Evolutionary conservation across 2,113 vertebrate genomes (phyloP).

Genomic region (Sorex araneus): DNA sequence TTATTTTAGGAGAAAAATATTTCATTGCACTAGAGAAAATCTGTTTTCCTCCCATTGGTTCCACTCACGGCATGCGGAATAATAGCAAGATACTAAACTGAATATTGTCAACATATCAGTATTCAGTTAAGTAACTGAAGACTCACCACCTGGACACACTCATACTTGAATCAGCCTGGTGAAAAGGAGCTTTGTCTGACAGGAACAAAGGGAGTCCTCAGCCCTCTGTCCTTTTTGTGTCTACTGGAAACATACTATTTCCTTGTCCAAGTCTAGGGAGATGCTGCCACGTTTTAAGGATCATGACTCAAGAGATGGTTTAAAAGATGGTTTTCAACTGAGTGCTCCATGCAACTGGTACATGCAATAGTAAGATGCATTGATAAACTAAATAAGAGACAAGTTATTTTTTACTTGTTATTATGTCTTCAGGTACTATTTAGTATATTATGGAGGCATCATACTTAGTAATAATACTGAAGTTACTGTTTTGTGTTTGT

Average conservation of each 20-base stretch:
- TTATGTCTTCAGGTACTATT: neutral
- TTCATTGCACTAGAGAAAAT: constrained; percentile 57
- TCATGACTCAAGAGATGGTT: neutral
- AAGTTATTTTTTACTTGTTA: constrained; percentile 26
- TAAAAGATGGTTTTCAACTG: neutral
- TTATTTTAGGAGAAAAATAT: constrained; percentile 59
- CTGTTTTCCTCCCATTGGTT: constrained; percentile 49
- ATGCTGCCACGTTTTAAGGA: neutral
- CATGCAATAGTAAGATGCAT: neutral
- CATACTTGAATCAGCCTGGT: neutral
- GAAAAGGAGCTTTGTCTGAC: neutral
- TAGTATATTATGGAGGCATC: neutral
- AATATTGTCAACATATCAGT: constrained; percentile 25
- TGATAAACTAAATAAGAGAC: neutral
- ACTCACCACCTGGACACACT: neutral
- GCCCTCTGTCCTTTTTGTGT: neutral
- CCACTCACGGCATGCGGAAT: neutral
- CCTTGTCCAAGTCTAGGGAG: neutral
- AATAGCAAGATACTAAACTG: neutral
- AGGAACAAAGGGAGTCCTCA: neutral
- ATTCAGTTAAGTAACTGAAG: constrained; percentile 9
- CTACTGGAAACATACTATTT: neutral
- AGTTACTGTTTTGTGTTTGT: too few species aligned
- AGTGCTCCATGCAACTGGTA: neutral
- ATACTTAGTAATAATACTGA: too few species aligned